Evolutionary conservation across 1,140 invertebrate genomes (phyloP).

Genomic region (Neodiprion virginianus): DNA sequence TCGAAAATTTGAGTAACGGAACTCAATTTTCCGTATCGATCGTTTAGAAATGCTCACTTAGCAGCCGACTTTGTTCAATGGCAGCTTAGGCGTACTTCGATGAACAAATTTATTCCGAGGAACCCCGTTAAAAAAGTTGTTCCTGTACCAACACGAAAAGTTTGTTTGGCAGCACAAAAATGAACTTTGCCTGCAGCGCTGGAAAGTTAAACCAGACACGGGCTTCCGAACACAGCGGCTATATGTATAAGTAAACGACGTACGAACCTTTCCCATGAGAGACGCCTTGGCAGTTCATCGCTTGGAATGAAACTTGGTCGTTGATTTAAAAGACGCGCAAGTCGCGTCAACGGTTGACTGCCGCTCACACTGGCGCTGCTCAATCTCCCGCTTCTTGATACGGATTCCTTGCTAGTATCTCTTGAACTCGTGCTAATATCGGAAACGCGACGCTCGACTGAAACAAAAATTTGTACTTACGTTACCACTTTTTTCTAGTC

Average conservation of each 20-base stretch:
- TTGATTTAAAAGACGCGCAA: conserved; percentile 75
- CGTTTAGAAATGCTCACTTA: no score
- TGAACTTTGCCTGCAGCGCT: no score
- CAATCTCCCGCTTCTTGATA: conserved; percentile 44
- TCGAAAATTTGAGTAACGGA: no score
- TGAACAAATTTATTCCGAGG: no score
- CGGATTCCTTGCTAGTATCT: conserved; percentile 44
- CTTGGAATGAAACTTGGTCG: conserved; percentile 54
- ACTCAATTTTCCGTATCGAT: no score
- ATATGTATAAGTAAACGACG: neutral
- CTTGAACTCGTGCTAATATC: conserved; percentile 42
- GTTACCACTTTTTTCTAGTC: neutral
- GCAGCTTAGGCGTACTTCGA: no score
- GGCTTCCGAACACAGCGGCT: no score
- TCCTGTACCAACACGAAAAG: no score
- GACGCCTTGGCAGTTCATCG: conserved; percentile 68
- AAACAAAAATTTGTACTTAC: conserved; percentile 11
- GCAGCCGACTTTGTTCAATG: no score
- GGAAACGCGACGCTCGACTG: conserved; percentile 54
- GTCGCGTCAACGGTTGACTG: conserved; percentile 66
- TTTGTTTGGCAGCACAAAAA: no score
- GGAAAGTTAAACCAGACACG: no score
- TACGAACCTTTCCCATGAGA: conserved; percentile 80
- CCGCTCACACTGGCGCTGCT: conserved; percentile 49
- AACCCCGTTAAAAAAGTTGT: no score